These are phyloP conservation scores for Schizotus pectinicornis DNA, from an alignment of 2,888 invertebrate genomes.

Conservation along the genomic window DNA sequence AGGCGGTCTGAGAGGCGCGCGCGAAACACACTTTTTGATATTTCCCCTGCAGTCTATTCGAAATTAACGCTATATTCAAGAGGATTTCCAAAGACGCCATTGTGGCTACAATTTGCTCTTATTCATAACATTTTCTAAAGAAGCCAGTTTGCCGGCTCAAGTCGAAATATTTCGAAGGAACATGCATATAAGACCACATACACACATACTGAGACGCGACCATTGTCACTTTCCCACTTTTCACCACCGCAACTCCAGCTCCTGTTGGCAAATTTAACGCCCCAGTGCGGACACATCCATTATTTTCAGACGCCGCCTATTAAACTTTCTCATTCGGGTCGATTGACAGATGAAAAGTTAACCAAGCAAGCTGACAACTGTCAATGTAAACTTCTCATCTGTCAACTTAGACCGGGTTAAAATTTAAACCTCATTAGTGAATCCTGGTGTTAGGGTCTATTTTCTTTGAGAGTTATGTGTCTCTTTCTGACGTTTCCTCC, in stretches of 20 bases:
- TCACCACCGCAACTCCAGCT: neutral
- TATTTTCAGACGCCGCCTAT: neutral
- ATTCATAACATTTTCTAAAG: slow-evolving; percentile 64
- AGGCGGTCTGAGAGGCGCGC: slow-evolving; percentile 12
- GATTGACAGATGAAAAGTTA: no score
- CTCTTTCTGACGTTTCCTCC: neutral
- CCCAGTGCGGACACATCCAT: neutral
- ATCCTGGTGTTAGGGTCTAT: no score
- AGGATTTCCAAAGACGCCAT: slow-evolving; percentile 65
- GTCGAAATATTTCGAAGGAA: slow-evolving; percentile 54
- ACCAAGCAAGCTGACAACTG: no score
- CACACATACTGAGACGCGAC: no score
- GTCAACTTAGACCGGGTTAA: no score
- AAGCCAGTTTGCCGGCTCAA: slow-evolving; percentile 54
- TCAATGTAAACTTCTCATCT: no score
- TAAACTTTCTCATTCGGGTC: neutral
- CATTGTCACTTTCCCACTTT: no score
- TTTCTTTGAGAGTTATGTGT: no score
- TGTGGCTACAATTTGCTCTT: slow-evolving; percentile 69
- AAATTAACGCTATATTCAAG: slow-evolving; percentile 68
- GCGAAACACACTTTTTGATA: slow-evolving; percentile 51
- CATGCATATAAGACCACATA: slow-evolving; percentile 11
- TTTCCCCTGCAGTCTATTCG: slow-evolving; percentile 55
- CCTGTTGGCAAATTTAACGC: neutral
- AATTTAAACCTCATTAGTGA: no score